Evolutionary conservation across 1,140 invertebrate genomes (phyloP), one percentile per base, ranked within the genome.

Genomic region (Aporrectodea caliginosa): DNA sequence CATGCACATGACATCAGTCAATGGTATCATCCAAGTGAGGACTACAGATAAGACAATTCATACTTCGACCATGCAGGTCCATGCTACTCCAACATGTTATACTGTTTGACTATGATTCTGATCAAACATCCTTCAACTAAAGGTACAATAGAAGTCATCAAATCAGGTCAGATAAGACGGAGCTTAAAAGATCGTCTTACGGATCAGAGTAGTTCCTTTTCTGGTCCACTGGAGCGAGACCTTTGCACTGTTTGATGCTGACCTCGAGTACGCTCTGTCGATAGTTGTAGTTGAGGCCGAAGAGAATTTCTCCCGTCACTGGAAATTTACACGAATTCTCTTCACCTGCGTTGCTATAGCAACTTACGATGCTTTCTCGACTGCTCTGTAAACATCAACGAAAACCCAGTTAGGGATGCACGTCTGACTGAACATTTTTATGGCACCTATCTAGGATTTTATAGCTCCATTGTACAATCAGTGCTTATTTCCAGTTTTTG

Each of bases 141-240:
- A 58, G 43, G 43, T 58, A 58, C 43, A 6, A 58, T 58, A 58
- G 43, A 58, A 58, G 6, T 58, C 43, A 58, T 58, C 22, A 58
- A 22, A 58, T 6, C 6, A 58, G 22, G 22, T 12, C 43, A 6
- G 6, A 58, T 22, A 58, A 58, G 6, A 58, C 22, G 22, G 22
- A 22, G 6, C 22, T 58, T 6, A 22, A 58, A 58, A 58, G 43
- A 58, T 12, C 6, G 22, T 91, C 92, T 91, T 88, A 93, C 92
- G 95, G 95, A 91, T 97, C 95, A 71, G 95, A 97, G 85, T 95
- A 91, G 85, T 95, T 95, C 83, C 94, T 91, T 88, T 97, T 98
- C 72, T 91, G 90, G 87, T 98, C 95, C 0, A 96, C 94, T 0
- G 95, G 92, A 1, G 96, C 95, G 43, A 98, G 89, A 88, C 97